Conservation (phyloP, 2,113 vertebrate species). For the Charina bottae region DNA sequence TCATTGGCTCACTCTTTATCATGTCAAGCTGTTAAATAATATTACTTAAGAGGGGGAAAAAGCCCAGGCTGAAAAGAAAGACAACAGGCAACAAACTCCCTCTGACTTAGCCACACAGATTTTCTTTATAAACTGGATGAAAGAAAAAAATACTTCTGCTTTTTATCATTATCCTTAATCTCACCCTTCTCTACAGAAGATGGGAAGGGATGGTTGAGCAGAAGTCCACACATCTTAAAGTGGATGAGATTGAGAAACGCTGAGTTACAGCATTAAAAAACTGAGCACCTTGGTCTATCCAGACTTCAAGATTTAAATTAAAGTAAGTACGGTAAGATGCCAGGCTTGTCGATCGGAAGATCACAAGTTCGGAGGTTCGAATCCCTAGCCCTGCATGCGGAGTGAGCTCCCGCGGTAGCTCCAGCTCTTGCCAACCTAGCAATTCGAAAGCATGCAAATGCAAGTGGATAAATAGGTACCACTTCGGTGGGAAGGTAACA, state of each 20-base stretch:
- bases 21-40: background rate
- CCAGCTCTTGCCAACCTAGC: no score
- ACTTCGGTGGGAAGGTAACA: no score
- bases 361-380: no score
- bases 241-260: background rate
- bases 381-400: no score
- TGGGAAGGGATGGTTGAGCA: background rate
- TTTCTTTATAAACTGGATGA: conserved; percentile 9
- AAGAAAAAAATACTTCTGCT: background rate
- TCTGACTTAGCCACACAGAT: background rate
- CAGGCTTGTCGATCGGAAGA: no score
- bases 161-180: background rate
- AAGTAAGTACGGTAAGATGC: no score
- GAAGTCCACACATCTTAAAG: background rate
- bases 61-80: fast-evolving
- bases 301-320: background rate
- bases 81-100: background rate
- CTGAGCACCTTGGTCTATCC: background rate
- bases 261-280: background rate
- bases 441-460: no score
- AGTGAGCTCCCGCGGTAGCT: no score
- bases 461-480: no score
- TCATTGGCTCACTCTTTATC: background rate
- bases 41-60: background rate
- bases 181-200: background rate